phyloP scores from a whole-genome alignment of 2,888 invertebrate species.

The Meghimatium bilineatum region DNA sequence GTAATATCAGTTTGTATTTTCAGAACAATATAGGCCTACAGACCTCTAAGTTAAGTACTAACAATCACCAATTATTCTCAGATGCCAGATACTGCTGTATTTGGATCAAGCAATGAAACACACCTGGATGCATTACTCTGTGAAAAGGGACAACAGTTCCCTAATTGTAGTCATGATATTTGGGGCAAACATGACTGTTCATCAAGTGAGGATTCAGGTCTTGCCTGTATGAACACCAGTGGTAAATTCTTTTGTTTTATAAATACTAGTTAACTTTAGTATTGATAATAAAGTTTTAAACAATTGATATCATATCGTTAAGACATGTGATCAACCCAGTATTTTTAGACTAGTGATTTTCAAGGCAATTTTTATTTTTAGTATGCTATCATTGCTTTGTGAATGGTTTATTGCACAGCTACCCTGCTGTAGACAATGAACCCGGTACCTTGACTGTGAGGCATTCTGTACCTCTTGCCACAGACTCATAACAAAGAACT shows the following conservation, averaged over 20 bases:
- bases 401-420: too few relatives aligned
- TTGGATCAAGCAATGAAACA: constrained; percentile 21
- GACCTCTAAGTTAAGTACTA: too few relatives aligned
- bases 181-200: constrained; percentile 65
- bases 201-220: constrained; percentile 62
- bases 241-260: constrained; percentile 51
- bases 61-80: background rate
- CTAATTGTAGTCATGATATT: constrained; percentile 59
- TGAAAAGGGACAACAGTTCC: constrained; percentile 57
- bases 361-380: too few relatives aligned
- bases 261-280: background rate
- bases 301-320: too few relatives aligned
- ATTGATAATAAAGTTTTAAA: too few relatives aligned
- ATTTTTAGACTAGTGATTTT: too few relatives aligned
- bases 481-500: too few relatives aligned
- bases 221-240: constrained; percentile 61
- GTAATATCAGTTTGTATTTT: background rate
- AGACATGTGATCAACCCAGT: too few relatives aligned
- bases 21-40: background rate
- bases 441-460: too few relatives aligned
- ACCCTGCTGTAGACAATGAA: too few relatives aligned
- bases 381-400: too few relatives aligned
- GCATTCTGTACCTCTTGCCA: too few relatives aligned
- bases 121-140: constrained; percentile 63
- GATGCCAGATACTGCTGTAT: constrained; percentile 1